A percentile compares a stretch with the other conserved stretches of the same genome.
Conservation (phyloP, 2,113 vertebrate genomes). For the Nansenia antarctica region DNA sequence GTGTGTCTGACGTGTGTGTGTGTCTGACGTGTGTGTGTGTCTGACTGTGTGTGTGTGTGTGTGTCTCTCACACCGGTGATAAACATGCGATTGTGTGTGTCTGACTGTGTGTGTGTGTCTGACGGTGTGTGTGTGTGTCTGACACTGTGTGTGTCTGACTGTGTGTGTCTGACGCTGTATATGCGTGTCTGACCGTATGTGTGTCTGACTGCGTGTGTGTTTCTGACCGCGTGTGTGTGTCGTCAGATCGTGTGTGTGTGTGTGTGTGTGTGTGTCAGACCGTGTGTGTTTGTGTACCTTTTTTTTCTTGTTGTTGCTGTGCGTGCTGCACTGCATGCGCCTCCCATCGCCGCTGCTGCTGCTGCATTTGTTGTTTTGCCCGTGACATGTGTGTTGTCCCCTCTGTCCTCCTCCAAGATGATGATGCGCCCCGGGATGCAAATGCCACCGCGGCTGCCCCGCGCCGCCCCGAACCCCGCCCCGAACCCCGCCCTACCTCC, state of each 20-base stretch:
- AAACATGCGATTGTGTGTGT: neutral
- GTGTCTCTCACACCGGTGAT: neutral
- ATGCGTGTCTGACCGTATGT: neutral
- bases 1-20: neutral
- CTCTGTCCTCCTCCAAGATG: slow-evolving; percentile 83
- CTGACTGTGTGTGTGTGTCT: slow-evolving; percentile 16
- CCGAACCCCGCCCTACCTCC: slow-evolving; percentile 77
- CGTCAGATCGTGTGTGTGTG: no score
- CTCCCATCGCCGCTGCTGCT: slow-evolving; percentile 43
- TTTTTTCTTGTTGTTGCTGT: no score
- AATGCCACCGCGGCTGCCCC: slow-evolving; percentile 85
- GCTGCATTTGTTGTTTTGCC: slow-evolving; percentile 80
- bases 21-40: no score
- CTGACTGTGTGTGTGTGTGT: no score
- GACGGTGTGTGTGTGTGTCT: neutral
- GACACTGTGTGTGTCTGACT: slow-evolving; percentile 3
- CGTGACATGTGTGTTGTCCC: slow-evolving; percentile 87
- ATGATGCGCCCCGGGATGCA: slow-evolving; percentile 89
- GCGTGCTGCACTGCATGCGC: no score
- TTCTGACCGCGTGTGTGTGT: neutral
- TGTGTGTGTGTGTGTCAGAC: no score
- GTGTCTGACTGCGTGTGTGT: neutral
- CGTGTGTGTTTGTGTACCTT: no score
- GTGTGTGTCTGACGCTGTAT: no score
- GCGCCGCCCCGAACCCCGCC: slow-evolving; percentile 74